Percentiles rank a stretch among this genome's conserved stretches.
Evolutionary conservation across 2,797 vertebrate genomes (phyloP).

Genomic region (Sebastes aleutianus): DNA sequence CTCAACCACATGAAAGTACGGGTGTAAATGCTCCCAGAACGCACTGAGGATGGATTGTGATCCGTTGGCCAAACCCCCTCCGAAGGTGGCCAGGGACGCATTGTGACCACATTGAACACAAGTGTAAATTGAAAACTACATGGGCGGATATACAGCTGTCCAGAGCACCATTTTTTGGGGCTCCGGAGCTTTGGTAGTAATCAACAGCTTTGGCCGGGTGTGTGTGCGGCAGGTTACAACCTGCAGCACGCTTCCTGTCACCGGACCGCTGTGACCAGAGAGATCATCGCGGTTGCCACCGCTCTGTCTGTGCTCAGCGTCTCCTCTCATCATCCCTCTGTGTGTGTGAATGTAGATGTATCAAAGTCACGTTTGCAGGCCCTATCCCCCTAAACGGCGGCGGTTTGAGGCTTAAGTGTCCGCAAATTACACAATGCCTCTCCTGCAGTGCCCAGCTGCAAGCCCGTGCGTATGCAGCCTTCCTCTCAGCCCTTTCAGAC

Average conservation of each 20-base stretch:
- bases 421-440: accelerated
- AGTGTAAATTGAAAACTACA: no score
- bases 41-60: neutral
- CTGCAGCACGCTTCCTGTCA: neutral
- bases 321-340: neutral
- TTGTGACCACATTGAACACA: no score
- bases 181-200: neutral
- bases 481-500: no score
- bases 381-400: accelerated
- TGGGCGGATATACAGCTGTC: neutral
- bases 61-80: neutral
- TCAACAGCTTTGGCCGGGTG: neutral
- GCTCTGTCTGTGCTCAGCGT: neutral
- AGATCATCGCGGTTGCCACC: neutral
- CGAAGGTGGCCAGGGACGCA: accelerated
- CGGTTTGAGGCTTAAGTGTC: no score
- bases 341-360: neutral
- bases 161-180: neutral
- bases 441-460: no score
- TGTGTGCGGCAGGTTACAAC: neutral
- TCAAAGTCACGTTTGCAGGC: accelerated
- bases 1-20: no score
- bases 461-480: no score
- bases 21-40: no score
- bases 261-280: no score